phyloP scores from a whole-genome alignment of 2,113 vertebrate genomes.

The Thamnophis sirtalis region DNA sequence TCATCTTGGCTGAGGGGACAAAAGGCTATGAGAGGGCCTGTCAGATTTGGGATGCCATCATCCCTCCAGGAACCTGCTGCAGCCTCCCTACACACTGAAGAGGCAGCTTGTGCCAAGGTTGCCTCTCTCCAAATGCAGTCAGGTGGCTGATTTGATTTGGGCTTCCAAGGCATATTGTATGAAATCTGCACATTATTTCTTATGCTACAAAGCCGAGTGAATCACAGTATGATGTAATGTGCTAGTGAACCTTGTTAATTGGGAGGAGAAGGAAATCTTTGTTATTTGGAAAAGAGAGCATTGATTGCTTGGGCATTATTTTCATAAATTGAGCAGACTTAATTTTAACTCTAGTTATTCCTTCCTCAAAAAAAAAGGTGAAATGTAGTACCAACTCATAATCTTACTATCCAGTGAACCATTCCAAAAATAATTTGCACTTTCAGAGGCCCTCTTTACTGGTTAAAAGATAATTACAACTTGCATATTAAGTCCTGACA shows the following conservation, averaged over 20 bases:
- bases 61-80: background rate
- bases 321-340: background rate
- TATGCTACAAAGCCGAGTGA: background rate
- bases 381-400: rapidly evolving
- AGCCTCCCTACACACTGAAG: background rate
- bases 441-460: conserved; percentile 13
- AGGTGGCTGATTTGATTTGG: background rate
- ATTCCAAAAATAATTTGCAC: background rate
- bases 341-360: background rate
- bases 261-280: background rate
- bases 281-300: background rate
- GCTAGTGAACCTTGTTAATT: background rate
- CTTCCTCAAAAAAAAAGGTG: background rate
- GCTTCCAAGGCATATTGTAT: background rate
- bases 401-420: background rate
- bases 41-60: background rate
- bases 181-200: background rate
- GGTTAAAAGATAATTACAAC: conserved; percentile 14
- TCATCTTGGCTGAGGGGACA: background rate
- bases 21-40: background rate
- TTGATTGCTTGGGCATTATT: background rate
- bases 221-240: background rate
- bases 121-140: background rate
- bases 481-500: background rate
- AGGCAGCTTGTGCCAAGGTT: background rate